A percentile compares a stretch with the other conserved stretches of the same genome.
Conservation (phyloP, 1,140 invertebrate genomes). For the Ptiloglossa arizonensis region DNA sequence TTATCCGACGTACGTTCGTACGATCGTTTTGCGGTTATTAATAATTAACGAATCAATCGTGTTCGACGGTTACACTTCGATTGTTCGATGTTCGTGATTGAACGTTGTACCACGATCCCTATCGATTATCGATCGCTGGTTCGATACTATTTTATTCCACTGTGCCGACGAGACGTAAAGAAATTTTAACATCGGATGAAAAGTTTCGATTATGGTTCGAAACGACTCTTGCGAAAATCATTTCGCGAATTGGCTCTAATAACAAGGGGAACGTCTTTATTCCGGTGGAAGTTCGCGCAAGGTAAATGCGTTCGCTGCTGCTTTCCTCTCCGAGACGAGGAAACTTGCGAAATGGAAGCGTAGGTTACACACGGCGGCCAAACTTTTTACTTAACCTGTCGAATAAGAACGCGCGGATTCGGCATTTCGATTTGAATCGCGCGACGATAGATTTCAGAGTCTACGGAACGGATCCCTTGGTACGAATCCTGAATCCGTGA, state of each 20-base stretch:
- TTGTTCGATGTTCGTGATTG: too few species aligned
- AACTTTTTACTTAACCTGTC: slow-evolving; percentile 57
- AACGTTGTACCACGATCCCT: too few species aligned
- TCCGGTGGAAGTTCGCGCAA: not conserved
- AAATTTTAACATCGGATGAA: too few species aligned
- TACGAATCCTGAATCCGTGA: not conserved
- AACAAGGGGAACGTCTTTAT: not conserved
- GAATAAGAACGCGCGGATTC: not conserved
- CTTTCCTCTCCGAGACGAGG: slow-evolving; percentile 16
- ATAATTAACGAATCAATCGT: too few species aligned
- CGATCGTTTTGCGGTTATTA: too few species aligned
- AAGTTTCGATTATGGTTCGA: too few species aligned
- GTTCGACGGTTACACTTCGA: too few species aligned
- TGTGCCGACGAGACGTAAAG: too few species aligned
- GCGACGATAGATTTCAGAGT: not conserved
- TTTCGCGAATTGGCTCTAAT: not conserved
- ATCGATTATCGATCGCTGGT: too few species aligned
- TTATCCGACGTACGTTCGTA: too few species aligned
- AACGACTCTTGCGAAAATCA: not conserved
- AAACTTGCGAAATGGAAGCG: slow-evolving; percentile 39
- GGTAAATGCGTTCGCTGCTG: slow-evolving; percentile 18
- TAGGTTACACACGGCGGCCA: slow-evolving; percentile 14
- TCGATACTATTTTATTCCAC: too few species aligned
- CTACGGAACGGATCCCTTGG: not conserved
- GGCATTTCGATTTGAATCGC: not conserved